Percentiles rank a stretch among this genome's conserved stretches.
Conservation (phyloP, 1,140 invertebrate species). For the Cherax destructor region DNA sequence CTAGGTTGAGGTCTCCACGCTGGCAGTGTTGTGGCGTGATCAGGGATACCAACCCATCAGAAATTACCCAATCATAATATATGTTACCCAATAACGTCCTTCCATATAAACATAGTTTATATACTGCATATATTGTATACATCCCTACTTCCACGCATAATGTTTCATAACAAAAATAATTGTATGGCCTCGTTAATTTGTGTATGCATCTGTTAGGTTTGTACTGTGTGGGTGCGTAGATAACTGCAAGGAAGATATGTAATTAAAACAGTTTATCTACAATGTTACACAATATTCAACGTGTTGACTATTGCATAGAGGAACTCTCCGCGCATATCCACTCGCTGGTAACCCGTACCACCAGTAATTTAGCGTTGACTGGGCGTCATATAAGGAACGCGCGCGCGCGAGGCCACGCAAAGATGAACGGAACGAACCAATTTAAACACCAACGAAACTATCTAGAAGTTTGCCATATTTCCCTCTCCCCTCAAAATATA, state of each 20-base stretch:
- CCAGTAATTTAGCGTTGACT: too few species aligned
- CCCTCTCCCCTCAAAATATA: neutral
- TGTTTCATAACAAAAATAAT: neutral
- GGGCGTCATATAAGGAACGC: too few species aligned
- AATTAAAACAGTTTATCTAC: neutral
- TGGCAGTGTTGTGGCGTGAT: conserved; percentile 70
- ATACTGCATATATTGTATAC: neutral
- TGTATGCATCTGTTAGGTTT: neutral
- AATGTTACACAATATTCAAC: neutral
- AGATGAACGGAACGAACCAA: neutral
- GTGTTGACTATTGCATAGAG: too few species aligned
- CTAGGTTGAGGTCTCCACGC: conserved; percentile 52
- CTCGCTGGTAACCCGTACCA: too few species aligned
- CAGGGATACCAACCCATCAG: conserved; percentile 29
- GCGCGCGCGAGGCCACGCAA: neutral
- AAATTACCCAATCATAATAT: neutral
- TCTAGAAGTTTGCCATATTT: neutral
- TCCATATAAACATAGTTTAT: too few species aligned
- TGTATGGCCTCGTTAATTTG: too few species aligned
- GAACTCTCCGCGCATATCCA: too few species aligned
- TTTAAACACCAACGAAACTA: neutral
- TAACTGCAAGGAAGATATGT: conserved; percentile 14
- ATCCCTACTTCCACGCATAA: neutral
- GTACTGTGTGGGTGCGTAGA: conserved; percentile 65
- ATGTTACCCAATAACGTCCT: neutral